A percentile compares a stretch with the other conserved stretches of the same genome.
Evolutionary conservation across 2,797 vertebrate species (phyloP).

Genomic region (Liparis tanakae): DNA sequence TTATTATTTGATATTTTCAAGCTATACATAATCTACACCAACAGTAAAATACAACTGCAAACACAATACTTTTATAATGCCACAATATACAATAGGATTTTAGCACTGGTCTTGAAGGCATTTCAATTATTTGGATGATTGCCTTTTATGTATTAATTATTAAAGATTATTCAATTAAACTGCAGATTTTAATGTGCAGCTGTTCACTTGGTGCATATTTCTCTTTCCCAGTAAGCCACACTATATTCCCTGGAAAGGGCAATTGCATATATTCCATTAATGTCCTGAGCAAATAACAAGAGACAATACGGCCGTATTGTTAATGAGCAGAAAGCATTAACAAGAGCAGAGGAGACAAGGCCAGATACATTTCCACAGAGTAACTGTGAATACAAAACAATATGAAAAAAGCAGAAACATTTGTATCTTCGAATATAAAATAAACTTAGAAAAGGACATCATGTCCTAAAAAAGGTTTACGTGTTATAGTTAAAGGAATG

Average conservation of each 20-base stretch:
- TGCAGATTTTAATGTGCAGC: neutral
- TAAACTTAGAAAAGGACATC: neutral
- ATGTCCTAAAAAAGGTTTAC: neutral
- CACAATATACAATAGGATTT: neutral
- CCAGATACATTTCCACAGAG: neutral
- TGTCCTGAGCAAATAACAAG: neutral
- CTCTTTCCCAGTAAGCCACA: neutral
- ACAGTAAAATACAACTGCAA: neutral
- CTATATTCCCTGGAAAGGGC: slow-evolving; percentile 1
- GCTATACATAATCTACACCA: neutral
- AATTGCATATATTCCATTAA: neutral
- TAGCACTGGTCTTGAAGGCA: neutral
- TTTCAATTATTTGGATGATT: neutral
- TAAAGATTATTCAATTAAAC: neutral
- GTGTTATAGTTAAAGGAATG: neutral
- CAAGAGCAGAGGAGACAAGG: neutral
- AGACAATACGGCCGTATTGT: neutral
- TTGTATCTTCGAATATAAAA: neutral
- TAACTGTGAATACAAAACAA: neutral
- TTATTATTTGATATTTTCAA: neutral
- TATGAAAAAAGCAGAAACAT: neutral
- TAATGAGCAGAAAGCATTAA: neutral
- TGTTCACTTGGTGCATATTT: neutral
- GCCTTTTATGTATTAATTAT: neutral
- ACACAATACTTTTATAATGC: neutral